Base-by-base conservation (phyloP, 2,113 vertebrate species). In the Neolamprologus longior region DNA sequence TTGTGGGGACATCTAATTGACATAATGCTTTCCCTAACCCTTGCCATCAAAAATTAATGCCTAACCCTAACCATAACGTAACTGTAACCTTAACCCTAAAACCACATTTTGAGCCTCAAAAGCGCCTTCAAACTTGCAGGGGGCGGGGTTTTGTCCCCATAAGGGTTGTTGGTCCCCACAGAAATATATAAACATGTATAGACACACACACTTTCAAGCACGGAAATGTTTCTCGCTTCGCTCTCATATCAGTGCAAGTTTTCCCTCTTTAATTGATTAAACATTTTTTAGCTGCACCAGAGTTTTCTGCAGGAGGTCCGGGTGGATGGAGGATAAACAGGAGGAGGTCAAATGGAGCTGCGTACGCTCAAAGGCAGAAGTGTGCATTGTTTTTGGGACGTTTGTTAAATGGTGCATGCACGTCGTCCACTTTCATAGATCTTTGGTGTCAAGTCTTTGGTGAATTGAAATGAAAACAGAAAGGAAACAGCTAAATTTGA, bases 201-300 rank as follows among this genome's bases (percentile, higher is more conserved):
- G 1, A 45, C 40, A 47, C 40, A 73, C 21, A 21, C 63, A 71
- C 37, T 45, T 45, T 45, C 14, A 76, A 47, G 24, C 24, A 47
- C 2, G 0, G 0, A 47, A 47, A 47, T 19, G 3, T 47, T 7
- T 28, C 71, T 47, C 2, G 1, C 45, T 33, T 78, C 1, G 42
- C 2, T 8, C 7, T 31, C 15, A 3, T 31, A n/a, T 78, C 71
- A 78, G 15, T n/a, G 26, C 26, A 28, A 5, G 1, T 28, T 47
- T 42, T 5, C 73, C 19, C 24, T 78, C 24, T 52, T 33, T 78
- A n/a, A 78, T n/a, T 13, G 17, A 78, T 52, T 13, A 78, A 78
- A 19, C 26, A 78, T 33, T 13, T 13, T 1, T 33, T 31, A 33
- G 45, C 10, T 52, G 73, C 73, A 8, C 15, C 26, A 19, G 73